Percentiles rank a stretch among this genome's conserved stretches.
These are phyloP conservation scores for Erynnis tages DNA, from an alignment of 2,888 invertebrate species.

Conservation along the genomic window DNA sequence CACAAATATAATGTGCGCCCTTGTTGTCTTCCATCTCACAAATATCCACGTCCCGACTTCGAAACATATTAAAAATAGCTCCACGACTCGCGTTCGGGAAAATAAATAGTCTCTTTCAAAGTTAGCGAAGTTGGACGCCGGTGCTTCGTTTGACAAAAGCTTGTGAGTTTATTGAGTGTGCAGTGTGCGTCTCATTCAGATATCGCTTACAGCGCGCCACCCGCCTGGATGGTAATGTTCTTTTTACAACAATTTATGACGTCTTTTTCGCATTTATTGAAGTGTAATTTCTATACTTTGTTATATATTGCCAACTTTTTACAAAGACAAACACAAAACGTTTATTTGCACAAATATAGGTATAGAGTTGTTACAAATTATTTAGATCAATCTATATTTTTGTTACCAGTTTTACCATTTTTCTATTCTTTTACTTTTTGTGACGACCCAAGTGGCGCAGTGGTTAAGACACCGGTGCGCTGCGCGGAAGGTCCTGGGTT, in stretches of 20 bases:
- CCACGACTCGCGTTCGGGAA: slow-evolving; percentile 9
- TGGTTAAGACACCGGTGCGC: too few species aligned
- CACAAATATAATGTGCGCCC: too few species aligned
- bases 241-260: neutral
- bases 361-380: too few species aligned
- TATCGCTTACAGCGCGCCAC: slow-evolving; percentile 5
- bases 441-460: too few species aligned
- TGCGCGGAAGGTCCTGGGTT: too few species aligned
- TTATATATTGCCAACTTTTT: neutral
- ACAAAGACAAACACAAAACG: too few species aligned
- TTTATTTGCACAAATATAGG: too few species aligned
- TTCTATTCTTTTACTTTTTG: too few species aligned
- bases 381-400: too few species aligned
- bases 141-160: slow-evolving; percentile 6
- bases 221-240: neutral
- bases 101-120: slow-evolving; percentile 8
- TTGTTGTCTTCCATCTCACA: too few species aligned
- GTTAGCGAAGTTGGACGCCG: slow-evolving; percentile 6
- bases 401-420: too few species aligned
- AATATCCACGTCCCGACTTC: neutral
- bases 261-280: neutral
- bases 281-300: neutral
- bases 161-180: slow-evolving; percentile 5
- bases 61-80: slow-evolving; percentile 13
- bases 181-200: slow-evolving; percentile 13